phyloP scores from a whole-genome alignment of 2,888 invertebrate species.

The Alsophila aescularia region DNA sequence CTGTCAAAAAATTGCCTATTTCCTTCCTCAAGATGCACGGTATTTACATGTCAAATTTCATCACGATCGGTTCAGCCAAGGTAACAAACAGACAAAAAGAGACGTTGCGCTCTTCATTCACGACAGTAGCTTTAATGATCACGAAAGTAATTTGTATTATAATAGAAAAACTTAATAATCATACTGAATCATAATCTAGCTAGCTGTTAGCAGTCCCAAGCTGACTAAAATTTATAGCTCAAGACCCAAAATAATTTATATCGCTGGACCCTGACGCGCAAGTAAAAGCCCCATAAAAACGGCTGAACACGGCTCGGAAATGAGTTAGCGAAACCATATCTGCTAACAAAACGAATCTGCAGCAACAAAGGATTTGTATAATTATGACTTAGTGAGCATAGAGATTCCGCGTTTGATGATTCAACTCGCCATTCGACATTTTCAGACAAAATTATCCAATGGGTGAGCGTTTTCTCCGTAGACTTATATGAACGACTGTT shows the following conservation, averaged over 20 bases:
- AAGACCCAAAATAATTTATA: conserved; percentile 9
- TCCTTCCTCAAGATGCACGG: no score
- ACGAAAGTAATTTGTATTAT: no score
- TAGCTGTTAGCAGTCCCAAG: background rate
- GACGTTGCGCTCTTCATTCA: no score
- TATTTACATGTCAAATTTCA: no score
- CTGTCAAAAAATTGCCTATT: no score
- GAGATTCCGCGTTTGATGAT: background rate
- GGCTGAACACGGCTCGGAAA: conserved; percentile 1
- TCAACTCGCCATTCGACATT: background rate
- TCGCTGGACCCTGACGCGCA: background rate
- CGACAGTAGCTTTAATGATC: no score
- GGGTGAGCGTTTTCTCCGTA: background rate
- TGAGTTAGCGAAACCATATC: conserved; percentile 1
- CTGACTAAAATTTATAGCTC: conserved; percentile 15
- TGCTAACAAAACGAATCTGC: conserved; percentile 10
- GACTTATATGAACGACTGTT: background rate
- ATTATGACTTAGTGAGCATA: conserved; percentile 1
- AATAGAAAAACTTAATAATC: background rate
- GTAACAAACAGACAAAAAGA: no score
- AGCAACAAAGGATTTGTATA: conserved; percentile 17
- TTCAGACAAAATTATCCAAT: background rate
- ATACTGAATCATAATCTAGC: background rate
- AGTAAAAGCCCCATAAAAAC: conserved; percentile 10
- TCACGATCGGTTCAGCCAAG: no score